Evolutionary conservation across 2,113 vertebrate genomes (phyloP).

Genomic region (Origma solitaria): DNA sequence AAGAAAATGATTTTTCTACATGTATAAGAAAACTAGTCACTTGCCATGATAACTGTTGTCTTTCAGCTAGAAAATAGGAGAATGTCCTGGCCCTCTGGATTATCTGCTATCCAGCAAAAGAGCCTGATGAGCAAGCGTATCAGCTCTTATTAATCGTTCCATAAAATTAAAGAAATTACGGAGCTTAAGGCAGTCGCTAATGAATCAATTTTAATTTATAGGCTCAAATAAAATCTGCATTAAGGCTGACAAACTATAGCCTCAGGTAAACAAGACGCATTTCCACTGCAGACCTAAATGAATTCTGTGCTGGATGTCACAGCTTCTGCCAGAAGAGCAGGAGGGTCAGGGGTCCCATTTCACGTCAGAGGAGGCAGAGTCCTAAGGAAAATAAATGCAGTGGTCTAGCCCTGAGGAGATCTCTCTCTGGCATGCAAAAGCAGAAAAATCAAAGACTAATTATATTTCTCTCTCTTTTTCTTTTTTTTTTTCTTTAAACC

Average conservation of each 20-base stretch:
- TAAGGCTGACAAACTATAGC: slow-evolving; percentile 53
- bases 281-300: slow-evolving; percentile 23
- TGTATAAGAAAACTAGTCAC: background rate
- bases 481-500: background rate
- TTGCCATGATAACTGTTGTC: background rate
- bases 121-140: background rate
- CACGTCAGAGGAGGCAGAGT: background rate
- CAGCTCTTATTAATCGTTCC: slow-evolving; percentile 42
- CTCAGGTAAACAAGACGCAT: slow-evolving; percentile 18
- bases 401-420: background rate
- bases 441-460: background rate
- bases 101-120: slow-evolving; percentile 17
- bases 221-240: slow-evolving; percentile 58
- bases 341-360: background rate
- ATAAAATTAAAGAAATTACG: slow-evolving; percentile 37
- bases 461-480: background rate
- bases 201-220: slow-evolving; percentile 65
- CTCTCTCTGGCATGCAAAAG: background rate
- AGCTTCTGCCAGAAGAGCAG: background rate
- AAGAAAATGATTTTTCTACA: background rate
- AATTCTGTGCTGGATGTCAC: background rate
- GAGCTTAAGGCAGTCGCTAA: slow-evolving; percentile 52
- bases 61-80: background rate
- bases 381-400: background rate
- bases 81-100: background rate